Evolutionary conservation across 1,140 invertebrate genomes (phyloP).

Genomic region (Bombus haemorrhoidalis): DNA sequence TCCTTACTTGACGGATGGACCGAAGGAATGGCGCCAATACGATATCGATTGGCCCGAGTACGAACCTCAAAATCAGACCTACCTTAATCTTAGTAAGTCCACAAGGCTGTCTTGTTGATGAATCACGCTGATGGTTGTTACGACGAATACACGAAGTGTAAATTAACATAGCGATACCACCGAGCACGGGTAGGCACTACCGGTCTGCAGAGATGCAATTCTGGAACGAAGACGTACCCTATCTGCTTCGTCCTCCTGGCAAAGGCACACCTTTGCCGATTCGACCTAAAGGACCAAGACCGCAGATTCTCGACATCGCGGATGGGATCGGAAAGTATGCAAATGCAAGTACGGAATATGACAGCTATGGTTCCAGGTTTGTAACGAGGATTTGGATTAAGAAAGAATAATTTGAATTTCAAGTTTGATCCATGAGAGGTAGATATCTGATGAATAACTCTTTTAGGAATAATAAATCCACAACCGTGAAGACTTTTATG

Average conservation of each 20-base stretch:
- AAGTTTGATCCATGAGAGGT: not conserved
- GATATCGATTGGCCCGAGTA: slow-evolving; percentile 92
- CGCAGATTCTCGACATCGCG: slow-evolving; percentile 69
- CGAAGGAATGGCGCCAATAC: slow-evolving; percentile 86
- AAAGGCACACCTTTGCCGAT: slow-evolving; percentile 66
- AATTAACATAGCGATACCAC: slow-evolving; percentile 85
- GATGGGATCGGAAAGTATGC: slow-evolving; percentile 71
- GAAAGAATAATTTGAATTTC: not conserved
- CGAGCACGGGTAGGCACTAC: slow-evolving; percentile 85
- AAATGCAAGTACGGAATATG: slow-evolving; percentile 60
- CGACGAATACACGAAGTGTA: not conserved
- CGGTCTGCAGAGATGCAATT: slow-evolving; percentile 86
- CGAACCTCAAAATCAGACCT: slow-evolving; percentile 87
- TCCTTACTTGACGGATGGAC: slow-evolving; percentile 83
- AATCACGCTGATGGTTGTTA: too few relatives aligned
- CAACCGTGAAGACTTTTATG: not conserved
- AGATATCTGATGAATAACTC: not conserved
- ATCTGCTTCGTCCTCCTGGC: slow-evolving; percentile 82
- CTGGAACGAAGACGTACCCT: slow-evolving; percentile 89
- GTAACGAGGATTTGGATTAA: not conserved
- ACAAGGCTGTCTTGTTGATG: not conserved
- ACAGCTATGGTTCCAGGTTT: slow-evolving; percentile 39
- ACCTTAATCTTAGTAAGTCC: slow-evolving; percentile 89
- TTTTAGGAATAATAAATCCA: not conserved
- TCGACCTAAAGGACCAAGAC: slow-evolving; percentile 68